Base-by-base conservation (phyloP, 2,888 invertebrate species). In the Agriopis aurantiaria region DNA sequence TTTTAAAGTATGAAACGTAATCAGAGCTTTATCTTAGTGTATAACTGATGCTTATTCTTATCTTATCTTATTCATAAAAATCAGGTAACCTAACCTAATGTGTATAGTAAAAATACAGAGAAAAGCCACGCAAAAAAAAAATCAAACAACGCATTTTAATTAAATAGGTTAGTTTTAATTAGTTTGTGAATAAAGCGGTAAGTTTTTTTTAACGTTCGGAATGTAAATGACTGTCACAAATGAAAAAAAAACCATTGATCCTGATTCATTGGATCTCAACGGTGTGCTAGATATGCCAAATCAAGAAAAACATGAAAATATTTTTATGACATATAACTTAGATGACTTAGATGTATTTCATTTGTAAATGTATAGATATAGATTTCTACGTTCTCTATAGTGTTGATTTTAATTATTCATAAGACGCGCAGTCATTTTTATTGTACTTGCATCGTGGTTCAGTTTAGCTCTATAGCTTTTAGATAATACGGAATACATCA, bases 221-320 rank as follows among this genome's bases (percentile, higher is more conserved):
- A 59, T 52, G n/a, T 33, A 52, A 23, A 63, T 49, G 7, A 68
- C 56, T 63, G 74, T 72, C 69, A 73, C 70, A 78, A 75, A 74
- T 62, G 55, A 55, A 41, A 62, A 45, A 61, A 61, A 57, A 68
- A 65, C 65, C n/a, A 43, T 68, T 57, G 58, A 67, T 65, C 79
- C 79, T 71, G 56, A 56, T 58, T 65, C 57, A 67, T 69, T 76
- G 80, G 79, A 75, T 74, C 75, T 67, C 68, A 85, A 84, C 81
- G 85, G 87, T 88, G 89, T 90, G 90, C 90, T 91, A 91, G 90
- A 85, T 86, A 88, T 89, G 88, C 90, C 90, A 91, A 91, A 90
- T 87, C 82, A 83, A 57, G 43, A 62, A 62, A 68, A 62, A 73
- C 61, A 64, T 69, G 66, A 74, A 71, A 70, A 68, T 62, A 70